A percentile compares a stretch with the other conserved stretches of the same genome.
Conservation (phyloP, 2,797 vertebrate genomes). For the Lepus townsendii region DNA sequence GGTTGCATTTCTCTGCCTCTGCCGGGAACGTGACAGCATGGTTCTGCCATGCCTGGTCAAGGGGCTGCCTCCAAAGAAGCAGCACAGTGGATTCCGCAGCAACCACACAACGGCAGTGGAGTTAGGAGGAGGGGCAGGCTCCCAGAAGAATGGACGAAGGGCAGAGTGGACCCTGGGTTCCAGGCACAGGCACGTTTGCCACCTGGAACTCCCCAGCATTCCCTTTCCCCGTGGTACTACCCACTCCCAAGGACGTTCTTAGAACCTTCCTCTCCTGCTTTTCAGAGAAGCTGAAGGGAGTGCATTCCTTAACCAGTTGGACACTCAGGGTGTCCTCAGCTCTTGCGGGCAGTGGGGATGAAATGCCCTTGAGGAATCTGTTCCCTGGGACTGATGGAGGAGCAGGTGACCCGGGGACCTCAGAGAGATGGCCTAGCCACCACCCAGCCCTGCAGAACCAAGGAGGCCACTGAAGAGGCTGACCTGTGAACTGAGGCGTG, state of each 20-base stretch:
- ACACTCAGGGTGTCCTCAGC: background rate
- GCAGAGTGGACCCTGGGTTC: background rate
- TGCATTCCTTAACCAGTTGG: fast-evolving
- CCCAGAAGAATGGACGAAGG: fast-evolving
- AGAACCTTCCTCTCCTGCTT: background rate
- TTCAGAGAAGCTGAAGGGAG: fast-evolving
- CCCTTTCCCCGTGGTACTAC: background rate
- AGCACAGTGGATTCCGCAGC: fast-evolving
- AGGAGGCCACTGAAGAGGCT: background rate
- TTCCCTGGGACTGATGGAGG: too few species aligned
- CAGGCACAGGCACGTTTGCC: fast-evolving
- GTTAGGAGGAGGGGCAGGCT: background rate
- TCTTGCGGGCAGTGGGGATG: fast-evolving
- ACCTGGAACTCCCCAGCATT: fast-evolving
- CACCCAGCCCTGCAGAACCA: background rate
- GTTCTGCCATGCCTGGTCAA: background rate
- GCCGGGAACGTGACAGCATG: background rate
- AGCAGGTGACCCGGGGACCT: fast-evolving
- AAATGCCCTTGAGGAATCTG: fast-evolving
- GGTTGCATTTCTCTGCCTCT: background rate
- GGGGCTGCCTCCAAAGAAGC: background rate
- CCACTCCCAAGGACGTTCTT: too few species aligned
- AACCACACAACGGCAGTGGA: fast-evolving
- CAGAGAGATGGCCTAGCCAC: background rate
- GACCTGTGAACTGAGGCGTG: too few species aligned